Evolutionary conservation across 2,888 invertebrate genomes (phyloP), one percentile per base, ranked within the genome.

Genomic region (Pandemis cinnamomeana): DNA sequence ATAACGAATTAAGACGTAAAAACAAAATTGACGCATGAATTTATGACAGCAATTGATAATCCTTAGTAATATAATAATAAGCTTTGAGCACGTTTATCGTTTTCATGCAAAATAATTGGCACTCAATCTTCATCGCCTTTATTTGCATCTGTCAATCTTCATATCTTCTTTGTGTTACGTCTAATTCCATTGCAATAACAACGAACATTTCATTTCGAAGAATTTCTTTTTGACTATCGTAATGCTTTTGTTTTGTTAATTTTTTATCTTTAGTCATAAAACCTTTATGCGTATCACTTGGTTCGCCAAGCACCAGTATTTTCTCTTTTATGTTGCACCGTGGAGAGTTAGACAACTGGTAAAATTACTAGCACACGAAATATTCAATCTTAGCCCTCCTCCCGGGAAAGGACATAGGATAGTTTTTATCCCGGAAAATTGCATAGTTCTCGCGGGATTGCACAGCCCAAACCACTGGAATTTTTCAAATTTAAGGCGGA

Each of bases 51-150:
- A 69, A 64, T 69, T 51, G 67, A 15, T 51, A 61, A 67, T 67
- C 53, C 27, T 42, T 36, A 51, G 42, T 20, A 20, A 20, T 20
- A 20, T 20, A 20, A 1, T 20, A 20, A 20, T 20, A 20, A 42
- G 64, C 64, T 64, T 64, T 69, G 55, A 58, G 60, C 48, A 72
- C 42, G 64, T 69, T 73, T 64, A 64, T 73, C 73, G 69, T 69
- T 64, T 69, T 73, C 68, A 66, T 64, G 41, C 60, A 60, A 70
- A 64, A 60, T 71, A 74, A 71, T 71, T 71, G 70, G 15, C 70
- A 67, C 67, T 71, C 74, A 70, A 62, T 74, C 74, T 74, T 74
- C 74, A 74, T 74, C 61, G 36, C 27, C 46, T n/a, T n/a, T 62
- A 62, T 74, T 74, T 67, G 67, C 61, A 67, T 61, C 53, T 46